Evolutionary conservation across 2,113 vertebrate species (phyloP).

Genomic region (Globicephala melas): DNA sequence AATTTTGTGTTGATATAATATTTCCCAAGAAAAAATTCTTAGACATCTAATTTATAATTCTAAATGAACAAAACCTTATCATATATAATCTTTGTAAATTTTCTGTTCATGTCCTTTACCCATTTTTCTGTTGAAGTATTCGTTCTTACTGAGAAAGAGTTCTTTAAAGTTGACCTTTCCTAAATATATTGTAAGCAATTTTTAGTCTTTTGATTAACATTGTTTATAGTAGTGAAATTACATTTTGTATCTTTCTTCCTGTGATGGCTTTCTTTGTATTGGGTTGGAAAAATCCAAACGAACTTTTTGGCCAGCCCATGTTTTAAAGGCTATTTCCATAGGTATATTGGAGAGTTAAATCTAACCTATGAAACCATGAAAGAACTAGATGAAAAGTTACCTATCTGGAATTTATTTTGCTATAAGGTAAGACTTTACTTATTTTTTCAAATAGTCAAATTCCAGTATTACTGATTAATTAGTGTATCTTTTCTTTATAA

Average conservation of each 20-base stretch:
- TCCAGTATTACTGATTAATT: neutral
- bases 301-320: too few relatives aligned
- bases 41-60: neutral
- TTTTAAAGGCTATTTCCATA: neutral
- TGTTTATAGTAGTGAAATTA: neutral
- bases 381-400: slow-evolving; percentile 10
- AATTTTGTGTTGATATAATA: neutral
- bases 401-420: slow-evolving; percentile 21
- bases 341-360: neutral
- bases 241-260: neutral
- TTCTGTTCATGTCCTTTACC: neutral
- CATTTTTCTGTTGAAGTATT: slow-evolving; percentile 14
- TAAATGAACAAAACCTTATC: neutral
- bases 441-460: neutral
- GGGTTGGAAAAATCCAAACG: too few relatives aligned
- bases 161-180: neutral
- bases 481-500: neutral
- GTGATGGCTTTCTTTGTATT: neutral
- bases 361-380: neutral
- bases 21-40: slow-evolving; percentile 1
- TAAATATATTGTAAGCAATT: neutral
- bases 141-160: neutral
- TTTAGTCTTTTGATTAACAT: neutral
- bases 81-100: neutral
- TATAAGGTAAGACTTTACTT: neutral